These are phyloP conservation scores for Epirrhoe alternata DNA, from an alignment of 2,888 invertebrate genomes.

Conservation along the genomic window DNA sequence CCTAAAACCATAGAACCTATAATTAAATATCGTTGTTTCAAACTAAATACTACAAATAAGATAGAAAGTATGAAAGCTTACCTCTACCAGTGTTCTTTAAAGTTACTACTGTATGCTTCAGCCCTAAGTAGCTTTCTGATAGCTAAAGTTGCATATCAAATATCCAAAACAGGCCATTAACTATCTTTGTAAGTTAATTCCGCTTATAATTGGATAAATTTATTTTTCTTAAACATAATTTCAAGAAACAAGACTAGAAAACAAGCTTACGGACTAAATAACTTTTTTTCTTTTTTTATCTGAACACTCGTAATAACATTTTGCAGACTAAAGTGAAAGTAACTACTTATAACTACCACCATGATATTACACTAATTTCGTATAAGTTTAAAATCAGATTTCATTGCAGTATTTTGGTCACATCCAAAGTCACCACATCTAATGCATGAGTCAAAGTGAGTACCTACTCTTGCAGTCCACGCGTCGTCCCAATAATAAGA, in stretches of 20 bases:
- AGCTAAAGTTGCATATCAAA: neutral
- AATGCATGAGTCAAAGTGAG: no score
- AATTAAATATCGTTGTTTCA: conserved; percentile 24
- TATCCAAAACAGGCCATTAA: neutral
- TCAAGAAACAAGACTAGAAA: conserved; percentile 61
- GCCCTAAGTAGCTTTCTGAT: neutral
- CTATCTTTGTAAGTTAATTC: neutral
- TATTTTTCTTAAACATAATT: conserved; percentile 23
- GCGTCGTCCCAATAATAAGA: no score
- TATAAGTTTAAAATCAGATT: neutral
- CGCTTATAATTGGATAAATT: conserved; percentile 17
- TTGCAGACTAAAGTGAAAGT: conserved; percentile 3
- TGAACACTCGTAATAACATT: conserved; percentile 13
- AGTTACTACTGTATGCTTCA: neutral
- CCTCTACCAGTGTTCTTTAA: neutral
- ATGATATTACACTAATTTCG: neutral
- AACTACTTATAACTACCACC: neutral
- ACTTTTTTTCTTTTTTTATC: conserved; percentile 42
- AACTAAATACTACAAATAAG: conserved; percentile 1
- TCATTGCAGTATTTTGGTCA: neutral
- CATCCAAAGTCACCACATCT: no score
- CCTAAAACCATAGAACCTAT: conserved; percentile 21
- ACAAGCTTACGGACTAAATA: conserved; percentile 63
- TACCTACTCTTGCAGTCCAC: no score
- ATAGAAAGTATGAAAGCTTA: neutral